Evolutionary conservation across 37 sponge, comb jelly and placozoan genomes (phyloP).

Genomic region (Mnemiopsis leidyi): DNA sequence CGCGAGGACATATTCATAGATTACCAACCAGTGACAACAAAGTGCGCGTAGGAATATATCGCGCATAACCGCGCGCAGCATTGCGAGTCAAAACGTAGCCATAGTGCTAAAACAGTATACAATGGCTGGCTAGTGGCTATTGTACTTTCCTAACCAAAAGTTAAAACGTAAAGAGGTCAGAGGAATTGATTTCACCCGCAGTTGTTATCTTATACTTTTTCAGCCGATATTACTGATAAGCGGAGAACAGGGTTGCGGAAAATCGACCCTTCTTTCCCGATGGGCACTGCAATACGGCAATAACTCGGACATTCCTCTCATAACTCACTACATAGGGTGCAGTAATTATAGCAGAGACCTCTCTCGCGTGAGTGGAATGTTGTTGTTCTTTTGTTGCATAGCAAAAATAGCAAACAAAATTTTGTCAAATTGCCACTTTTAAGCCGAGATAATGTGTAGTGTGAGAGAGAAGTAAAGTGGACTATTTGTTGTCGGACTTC

Average conservation of each 20-base stretch:
- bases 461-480: too few relatives aligned
- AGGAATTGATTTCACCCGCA: too few relatives aligned
- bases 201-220: background rate
- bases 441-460: too few relatives aligned
- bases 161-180: too few relatives aligned
- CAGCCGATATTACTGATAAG: constrained; percentile 58
- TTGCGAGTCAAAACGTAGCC: too few relatives aligned
- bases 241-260: constrained; percentile 52
- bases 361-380: background rate
- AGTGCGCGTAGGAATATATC: background rate
- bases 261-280: constrained; percentile 39
- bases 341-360: constrained; percentile 46
- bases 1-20: background rate
- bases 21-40: background rate
- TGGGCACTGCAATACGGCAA: constrained; percentile 56
- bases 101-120: too few relatives aligned
- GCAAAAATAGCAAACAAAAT: background rate
- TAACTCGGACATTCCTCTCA: constrained; percentile 11
- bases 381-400: background rate
- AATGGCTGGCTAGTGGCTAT: too few relatives aligned
- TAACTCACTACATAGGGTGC: constrained; percentile 53
- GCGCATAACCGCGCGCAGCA: too few relatives aligned
- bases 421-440: too few relatives aligned
- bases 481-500: too few relatives aligned
- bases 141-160: too few relatives aligned